Percentiles rank a stretch among this genome's conserved stretches.
These are phyloP conservation scores for Colinus virginianus DNA, from an alignment of 2,113 vertebrate genomes.

Conservation along the genomic window DNA sequence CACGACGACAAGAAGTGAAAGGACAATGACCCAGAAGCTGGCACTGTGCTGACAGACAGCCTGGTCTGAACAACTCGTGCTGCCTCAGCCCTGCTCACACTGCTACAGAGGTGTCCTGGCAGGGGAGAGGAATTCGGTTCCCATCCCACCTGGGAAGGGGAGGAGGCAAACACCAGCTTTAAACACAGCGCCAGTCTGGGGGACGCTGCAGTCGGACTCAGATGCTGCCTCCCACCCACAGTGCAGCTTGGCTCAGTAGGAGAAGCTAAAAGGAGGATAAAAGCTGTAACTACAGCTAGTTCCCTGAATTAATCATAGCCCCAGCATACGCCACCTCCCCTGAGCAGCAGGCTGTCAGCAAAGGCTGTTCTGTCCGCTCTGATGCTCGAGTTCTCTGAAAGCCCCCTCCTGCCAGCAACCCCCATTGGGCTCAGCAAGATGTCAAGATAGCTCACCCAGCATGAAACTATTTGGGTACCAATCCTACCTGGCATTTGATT, in stretches of 20 bases:
- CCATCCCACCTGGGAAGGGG: neutral
- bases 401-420: constrained; percentile 11
- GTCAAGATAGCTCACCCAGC: constrained; percentile 1
- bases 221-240: neutral
- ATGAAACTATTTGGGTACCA: neutral
- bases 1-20: accelerated
- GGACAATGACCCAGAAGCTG: neutral
- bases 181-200: neutral
- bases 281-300: constrained; percentile 12
- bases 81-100: neutral
- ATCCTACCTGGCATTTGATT: neutral
- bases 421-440: constrained; percentile 29
- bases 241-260: neutral
- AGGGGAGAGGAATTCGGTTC: neutral
- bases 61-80: neutral
- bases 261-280: constrained; percentile 15
- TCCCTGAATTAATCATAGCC: constrained; percentile 53
- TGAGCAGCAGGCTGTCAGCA: neutral
- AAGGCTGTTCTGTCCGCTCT: neutral
- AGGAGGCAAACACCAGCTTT: neutral
- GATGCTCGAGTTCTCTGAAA: neutral
- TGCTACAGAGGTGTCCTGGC: neutral
- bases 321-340: neutral
- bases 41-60: neutral
- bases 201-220: neutral